Evolutionary conservation across 2,797 vertebrate genomes (phyloP), one percentile per base, ranked within the genome.

Genomic region (Scolopax rusticola): DNA sequence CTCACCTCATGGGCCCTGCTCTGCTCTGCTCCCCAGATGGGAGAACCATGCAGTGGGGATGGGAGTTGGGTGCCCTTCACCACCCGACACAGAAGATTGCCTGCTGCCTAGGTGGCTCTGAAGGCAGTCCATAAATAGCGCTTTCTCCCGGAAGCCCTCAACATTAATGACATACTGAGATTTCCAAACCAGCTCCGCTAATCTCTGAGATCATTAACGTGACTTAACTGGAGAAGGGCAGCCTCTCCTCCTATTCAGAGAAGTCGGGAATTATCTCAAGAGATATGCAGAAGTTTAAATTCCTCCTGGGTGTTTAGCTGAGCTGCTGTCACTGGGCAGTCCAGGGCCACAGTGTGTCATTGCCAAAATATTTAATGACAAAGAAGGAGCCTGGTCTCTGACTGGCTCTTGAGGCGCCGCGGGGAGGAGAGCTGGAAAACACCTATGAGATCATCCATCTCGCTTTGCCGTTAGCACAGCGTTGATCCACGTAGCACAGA

Each of bases 371-470:
- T 95, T 96, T 82, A 50, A 40, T 89, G 95, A 82, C 91, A 94
- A 30, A 84, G 94, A 88, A 91, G 85, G 77, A 95, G 73, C 64
- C 68, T 67, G 82, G 24, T 90, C 77, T 79, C 85, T 87, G 89
- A 93, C 53, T 95, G 96, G 95, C 76, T 94, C 79, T 50, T 47
- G 71, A 92, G 93, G 87, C 71, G 92, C 33, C 1, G 2, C 0
- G 0, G 79, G 85, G 90, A 95, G 90, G 91, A 73, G 90, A 64
- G 89, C 81, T 95, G 94, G 96, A 95, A 95, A 97, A 90, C 94
- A 95, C 86, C 90, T 95, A 68, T 96, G 91, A 95, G 95, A 73
- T 97, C 94, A 96, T 94, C 69, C 50, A 5, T 60, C 78, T 84
- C 5, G 3, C 92, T 83, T 75, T 45, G 81, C 81, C 24, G 15